Base-by-base conservation (phyloP, 2,113 vertebrate genomes). In the Syrmaticus mikado region DNA sequence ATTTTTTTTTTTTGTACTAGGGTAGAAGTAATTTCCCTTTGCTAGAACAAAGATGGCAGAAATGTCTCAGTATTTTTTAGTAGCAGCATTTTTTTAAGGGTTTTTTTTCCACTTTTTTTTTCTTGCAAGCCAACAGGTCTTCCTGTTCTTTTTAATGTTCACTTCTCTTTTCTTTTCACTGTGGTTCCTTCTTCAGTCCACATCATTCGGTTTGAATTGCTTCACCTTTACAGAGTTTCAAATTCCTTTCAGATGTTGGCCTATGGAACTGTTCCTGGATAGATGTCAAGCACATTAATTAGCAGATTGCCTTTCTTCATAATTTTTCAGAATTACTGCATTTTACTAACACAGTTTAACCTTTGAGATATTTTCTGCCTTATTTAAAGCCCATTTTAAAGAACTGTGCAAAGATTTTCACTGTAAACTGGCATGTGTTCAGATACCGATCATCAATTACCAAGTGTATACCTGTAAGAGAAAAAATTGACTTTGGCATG, bases 21-120 rank as follows among this genome's bases (percentile, higher is more conserved):
- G 2, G 36, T 28, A 82, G 53, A 82, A 94, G 55, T 79, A 20
- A 81, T 94, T 94, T 93, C 19, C 41, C 80, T 73, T 94, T 92
- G 28, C 60, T 89, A 68, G 14, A 55, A 34, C 25, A 88, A 58
- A 19, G 45, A 70, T 92, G 46, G 15, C 27, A 68, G 3, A 94
- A 90, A 62, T 89, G 50, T 83, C 57, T 57, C 30, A 38, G 64
- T 91, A 32, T 7, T 57, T 68, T 79, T 50, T 67, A 40, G 34
- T 11, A 87, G 18, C 68, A 53, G 13, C 13, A 34, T 2, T 36
- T 89, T 90, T 79, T 50, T 41, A 41, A 67, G 90, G 32, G 9
- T 45, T 9, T 3, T 60, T 94, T 86, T 76, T 80, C 41, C 41
- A 41, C 6, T 71, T 45, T 46, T 30, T 71, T 73, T 87, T 28